Percentiles rank a stretch among this genome's conserved stretches.
Evolutionary conservation across 30 jellyfish, hydroid and myxozoan species (phyloP).

Genomic region (Rhopilema esculentum): DNA sequence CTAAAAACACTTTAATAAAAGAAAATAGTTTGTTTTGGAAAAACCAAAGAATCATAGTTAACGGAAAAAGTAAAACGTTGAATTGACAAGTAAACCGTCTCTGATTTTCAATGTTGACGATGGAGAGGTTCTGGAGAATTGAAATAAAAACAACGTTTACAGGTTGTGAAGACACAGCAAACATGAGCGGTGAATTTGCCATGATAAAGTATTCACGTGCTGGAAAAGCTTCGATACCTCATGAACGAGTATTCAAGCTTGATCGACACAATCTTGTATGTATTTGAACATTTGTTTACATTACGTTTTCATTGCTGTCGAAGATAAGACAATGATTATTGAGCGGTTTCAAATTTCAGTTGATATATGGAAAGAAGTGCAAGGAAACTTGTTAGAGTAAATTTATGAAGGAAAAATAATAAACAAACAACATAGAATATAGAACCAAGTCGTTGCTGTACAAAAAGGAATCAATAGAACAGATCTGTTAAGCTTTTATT

Average conservation of each 20-base stretch:
- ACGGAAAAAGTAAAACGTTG: too few species aligned
- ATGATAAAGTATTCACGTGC: constrained; percentile 93
- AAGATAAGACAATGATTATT: neutral
- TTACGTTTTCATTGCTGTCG: neutral
- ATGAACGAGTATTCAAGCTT: constrained; percentile 81
- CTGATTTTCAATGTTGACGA: too few species aligned
- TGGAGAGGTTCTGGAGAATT: neutral
- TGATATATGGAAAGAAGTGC: neutral
- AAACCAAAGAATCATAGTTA: too few species aligned
- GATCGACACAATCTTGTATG: constrained; percentile 79
- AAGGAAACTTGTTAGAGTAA: too few species aligned
- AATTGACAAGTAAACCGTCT: too few species aligned
- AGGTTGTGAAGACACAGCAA: constrained; percentile 36
- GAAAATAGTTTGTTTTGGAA: too few species aligned
- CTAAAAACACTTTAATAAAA: too few species aligned
- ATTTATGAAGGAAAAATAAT: too few species aligned
- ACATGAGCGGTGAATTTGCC: constrained; percentile 75
- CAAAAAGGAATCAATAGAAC: too few species aligned
- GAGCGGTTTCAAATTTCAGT: neutral
- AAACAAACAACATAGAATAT: too few species aligned
- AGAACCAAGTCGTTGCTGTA: too few species aligned
- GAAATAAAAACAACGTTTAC: neutral
- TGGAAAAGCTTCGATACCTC: constrained; percentile 89
- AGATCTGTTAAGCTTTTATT: too few species aligned
- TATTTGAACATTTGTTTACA: neutral